Evolutionary conservation across 2,797 vertebrate species (phyloP).

Genomic region (Natrix natrix): DNA sequence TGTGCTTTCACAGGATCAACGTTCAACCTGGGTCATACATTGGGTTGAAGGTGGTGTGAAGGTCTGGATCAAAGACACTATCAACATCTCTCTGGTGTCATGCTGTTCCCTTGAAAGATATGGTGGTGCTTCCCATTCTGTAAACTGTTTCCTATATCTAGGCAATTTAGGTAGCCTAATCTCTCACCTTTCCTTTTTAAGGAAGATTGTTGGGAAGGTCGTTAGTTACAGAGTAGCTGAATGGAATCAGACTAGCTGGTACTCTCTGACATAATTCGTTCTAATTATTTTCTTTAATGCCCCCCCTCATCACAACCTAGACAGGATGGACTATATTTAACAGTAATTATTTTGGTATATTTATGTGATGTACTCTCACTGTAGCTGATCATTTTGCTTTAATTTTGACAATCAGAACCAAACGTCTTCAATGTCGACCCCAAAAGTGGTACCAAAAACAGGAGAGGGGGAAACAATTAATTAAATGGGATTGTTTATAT

Average conservation of each 20-base stretch:
- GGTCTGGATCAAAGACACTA: not conserved
- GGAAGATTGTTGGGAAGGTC: not conserved
- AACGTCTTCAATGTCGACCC: not conserved
- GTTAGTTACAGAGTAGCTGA: not conserved
- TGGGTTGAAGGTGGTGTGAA: not conserved
- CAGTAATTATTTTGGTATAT: no score
- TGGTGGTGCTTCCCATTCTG: not conserved
- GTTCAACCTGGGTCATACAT: not conserved
- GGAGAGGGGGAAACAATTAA: not conserved
- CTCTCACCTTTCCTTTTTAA: not conserved
- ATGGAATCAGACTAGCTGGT: not conserved
- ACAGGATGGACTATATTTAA: no score
- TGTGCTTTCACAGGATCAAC: not conserved
- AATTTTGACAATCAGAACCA: not conserved
- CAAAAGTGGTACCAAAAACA: not conserved
- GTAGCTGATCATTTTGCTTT: not conserved
- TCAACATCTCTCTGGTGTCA: not conserved
- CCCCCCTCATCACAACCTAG: no score
- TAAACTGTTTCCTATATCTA: not conserved
- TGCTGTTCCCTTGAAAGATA: not conserved
- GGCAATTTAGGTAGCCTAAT: not conserved
- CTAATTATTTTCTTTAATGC: not conserved
- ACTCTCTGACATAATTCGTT: not conserved
- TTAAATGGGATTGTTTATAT: not conserved
- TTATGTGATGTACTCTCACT: not conserved